Evolutionary conservation across 1,140 invertebrate species (phyloP).

Genomic region (Probaryconus sp.): DNA sequence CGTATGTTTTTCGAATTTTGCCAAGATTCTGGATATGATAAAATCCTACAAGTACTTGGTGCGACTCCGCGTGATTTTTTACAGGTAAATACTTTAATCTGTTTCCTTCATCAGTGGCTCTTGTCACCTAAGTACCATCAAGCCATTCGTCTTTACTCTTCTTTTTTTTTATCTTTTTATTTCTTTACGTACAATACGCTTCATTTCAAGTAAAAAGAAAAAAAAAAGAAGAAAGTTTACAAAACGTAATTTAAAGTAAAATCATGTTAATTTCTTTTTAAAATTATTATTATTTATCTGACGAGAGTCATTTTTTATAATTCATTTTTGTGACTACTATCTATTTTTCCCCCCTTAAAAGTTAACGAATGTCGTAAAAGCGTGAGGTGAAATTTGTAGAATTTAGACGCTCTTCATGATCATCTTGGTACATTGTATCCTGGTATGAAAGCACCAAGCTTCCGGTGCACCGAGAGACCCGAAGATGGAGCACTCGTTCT

Average conservation of each 20-base stretch:
- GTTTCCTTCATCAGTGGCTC: too few species aligned
- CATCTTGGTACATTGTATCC: slow-evolving; percentile 95
- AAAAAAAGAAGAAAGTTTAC: background rate
- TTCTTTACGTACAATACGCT: too few species aligned
- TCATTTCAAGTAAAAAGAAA: too few species aligned
- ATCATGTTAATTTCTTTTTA: too few species aligned
- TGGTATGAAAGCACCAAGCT: slow-evolving; percentile 94
- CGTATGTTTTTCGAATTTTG: slow-evolving; percentile 97
- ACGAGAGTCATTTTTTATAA: too few species aligned
- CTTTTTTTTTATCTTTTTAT: too few species aligned
- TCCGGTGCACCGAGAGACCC: slow-evolving; percentile 90
- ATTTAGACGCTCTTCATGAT: slow-evolving; percentile 95
- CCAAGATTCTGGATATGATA: slow-evolving; percentile 95
- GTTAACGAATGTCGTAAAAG: background rate
- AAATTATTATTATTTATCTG: too few species aligned
- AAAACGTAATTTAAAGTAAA: too few species aligned
- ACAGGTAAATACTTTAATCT: slow-evolving; percentile 81
- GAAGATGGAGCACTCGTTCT: slow-evolving; percentile 91
- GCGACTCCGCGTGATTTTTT: slow-evolving; percentile 95
- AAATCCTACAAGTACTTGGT: slow-evolving; percentile 93
- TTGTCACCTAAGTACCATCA: too few species aligned
- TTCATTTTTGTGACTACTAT: background rate
- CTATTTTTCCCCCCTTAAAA: background rate
- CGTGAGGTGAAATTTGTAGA: slow-evolving; percentile 79
- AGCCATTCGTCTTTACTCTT: too few species aligned